Base-by-base conservation (phyloP, 2,113 vertebrate species). In the Kobus ellipsiprymnus region DNA sequence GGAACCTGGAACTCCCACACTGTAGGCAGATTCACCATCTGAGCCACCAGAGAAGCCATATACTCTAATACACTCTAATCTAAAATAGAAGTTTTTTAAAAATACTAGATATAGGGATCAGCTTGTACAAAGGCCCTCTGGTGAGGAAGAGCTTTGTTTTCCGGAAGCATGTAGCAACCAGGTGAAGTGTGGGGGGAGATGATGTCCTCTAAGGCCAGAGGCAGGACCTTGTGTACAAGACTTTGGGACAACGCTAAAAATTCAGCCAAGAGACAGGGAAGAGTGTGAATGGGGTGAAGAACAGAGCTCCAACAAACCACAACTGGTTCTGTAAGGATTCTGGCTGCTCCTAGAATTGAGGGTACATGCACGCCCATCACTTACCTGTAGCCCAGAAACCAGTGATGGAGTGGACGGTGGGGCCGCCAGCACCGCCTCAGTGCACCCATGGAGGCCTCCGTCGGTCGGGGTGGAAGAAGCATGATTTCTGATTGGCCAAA, bases 391-490 rank as follows among this genome's bases (percentile, higher is more conserved):
- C 46, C 67, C 29, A 60, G 86, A 46, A 36, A 46, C 25, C 4
- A 10, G 44, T 10, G 4, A 44, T 30, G 7, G 27, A 64, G 3
- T 11, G n/a, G 2, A 2, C 0, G 3, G 46, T 17, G 29, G 33
- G 13, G 0, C 1, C 0, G 10, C 19, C 23, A 23, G 11, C 27
- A 12, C 27, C 0, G 0, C 16, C 85, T 85, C 81, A 16, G 17
- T 4, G 1, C 8, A 17, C 33, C 71, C 87, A 50, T 67, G n/a
- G 25, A 48, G 21, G n/a, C 16, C 44, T 77, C 46, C 3, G 30
- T 29, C 6, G 1, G 19, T 36, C 0, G 2, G 29, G 15, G n/a
- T 13, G 3, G 33, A 36, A 23, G 36, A 57, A 36, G 25, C 62
- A 17, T 62, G 46, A 23, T 74, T 92, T 67, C 54, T 71, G 14